Base-by-base conservation (phyloP, 2,888 invertebrate genomes). In the Acrocera orbiculus region DNA sequence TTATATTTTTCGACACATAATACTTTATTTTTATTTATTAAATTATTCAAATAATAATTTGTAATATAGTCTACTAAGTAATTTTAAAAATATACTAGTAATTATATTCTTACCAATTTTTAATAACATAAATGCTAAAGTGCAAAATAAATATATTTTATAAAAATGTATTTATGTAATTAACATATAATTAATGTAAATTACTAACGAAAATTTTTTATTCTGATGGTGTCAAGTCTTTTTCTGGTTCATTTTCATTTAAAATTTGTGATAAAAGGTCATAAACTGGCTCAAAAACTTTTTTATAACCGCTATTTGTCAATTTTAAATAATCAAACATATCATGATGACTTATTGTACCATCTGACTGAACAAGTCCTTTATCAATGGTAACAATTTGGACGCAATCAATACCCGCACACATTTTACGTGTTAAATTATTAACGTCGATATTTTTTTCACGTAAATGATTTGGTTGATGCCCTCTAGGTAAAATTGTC, bases 251-350 rank as follows among this genome's bases (percentile, higher is more conserved):
- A 34, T 74, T 77, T 61, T 81, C 83, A 47, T 67, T 70, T 34
- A 85, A 62, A 47, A 85, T 68, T 58, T 83, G 82, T 41, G 74
- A 67, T 14, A 85, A 62, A 41, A 85, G 64, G 57, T 85, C 83
- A 56, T 80, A 72, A 31, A 86, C 74, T 14, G 83, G 81, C 59
- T 82, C 82, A 57, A 86, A 85, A 8, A 81, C 78, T 60, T 87
- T 87, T 50, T 73, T 70, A 57, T 85, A 85, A 34, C 89, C 90
- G 31, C 76, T 70, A 59, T 81, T 80, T 3, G 86, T 87, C 38
- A 87, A 68, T 51, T 86, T 78, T 31, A 89, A 69, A 59, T 86
- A 92, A 60, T 92, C 90, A 53, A 82, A 78, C 83, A 92, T 83
- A 54, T 90, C 89, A 50, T 78, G 78, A 52, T 83, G 85, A 52